Evolutionary conservation across 1,140 invertebrate species (phyloP), one percentile per base, ranked within the genome.

Genomic region (Pseudomyrmex gracilis): DNA sequence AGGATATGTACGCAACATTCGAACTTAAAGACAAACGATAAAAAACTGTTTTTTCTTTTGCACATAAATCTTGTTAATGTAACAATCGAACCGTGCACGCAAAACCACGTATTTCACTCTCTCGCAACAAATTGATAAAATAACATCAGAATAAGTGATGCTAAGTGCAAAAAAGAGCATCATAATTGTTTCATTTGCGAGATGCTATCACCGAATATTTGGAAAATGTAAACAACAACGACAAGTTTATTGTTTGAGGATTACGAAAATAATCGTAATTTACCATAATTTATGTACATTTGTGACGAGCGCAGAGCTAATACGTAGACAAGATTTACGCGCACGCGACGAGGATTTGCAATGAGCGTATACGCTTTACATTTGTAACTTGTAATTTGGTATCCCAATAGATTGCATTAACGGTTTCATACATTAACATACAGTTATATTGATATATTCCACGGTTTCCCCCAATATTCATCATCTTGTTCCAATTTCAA

Each of bases 261-360:
- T 57, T 68, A 45, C 55, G 51, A 45, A 57, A 58, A 70, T 57
- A 24, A 47, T 78, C 15, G 3, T 22, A 58, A 78, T 70, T 68
- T 34, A 68, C 10, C 8, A 60, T 80, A 80, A 80, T 80, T 80
- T 24, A 80, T 71, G 51, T 60, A 34, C 71, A 58, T 80, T 58
- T 58, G 53, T 60, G 57, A 60, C 22, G 22, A 17, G 43, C 45
- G 17, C 20, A 17, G 51, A 78, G 34, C 64, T 71, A 70, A 80
- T 70, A 34, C 64, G 51, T 68, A 70, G 49, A 70, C 66, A 70
- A 80, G 53, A 80, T 80, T 71, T 71, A 80, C 66, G 20, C 43
- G 43, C 53, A 49, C 20, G 34, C 49, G 47, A 76, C 51, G n/a
- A 57, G 73, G 34, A 70, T 84, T 86, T 73, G 22, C 66, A 71